Base-by-base conservation (phyloP, 2,888 invertebrate genomes). In the Agrotis segetum region DNA sequence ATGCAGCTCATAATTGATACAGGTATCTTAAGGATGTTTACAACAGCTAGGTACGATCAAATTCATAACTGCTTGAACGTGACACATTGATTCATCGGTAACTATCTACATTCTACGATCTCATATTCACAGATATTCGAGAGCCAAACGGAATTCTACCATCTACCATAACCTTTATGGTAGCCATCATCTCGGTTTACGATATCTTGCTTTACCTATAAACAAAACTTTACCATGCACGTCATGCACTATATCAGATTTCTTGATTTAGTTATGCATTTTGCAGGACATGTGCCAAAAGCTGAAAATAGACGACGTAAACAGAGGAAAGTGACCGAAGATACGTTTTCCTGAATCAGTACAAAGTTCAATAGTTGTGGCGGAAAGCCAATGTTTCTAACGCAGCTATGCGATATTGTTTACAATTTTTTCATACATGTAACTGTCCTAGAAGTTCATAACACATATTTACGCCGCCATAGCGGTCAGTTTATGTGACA, bases 351-450 rank as follows among this genome's bases (percentile, higher is more conserved):
- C 95, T 90, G 92, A 90, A 93, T 92, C 92, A 88, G 95, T 94
- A 90, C 95, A 94, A 95, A 95, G 96, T 95, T 94, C 95, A 92
- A 89, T 88, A 88, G 82, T 85, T 88, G 86, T 94, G 95, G 95
- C 95, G 87, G 63, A 81, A 87, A 88, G 95, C 96, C 95, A 95
- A 94, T 89, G 87, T 88, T 77, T 77, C 53, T 81, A 86, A 82
- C 73, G 77, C 89, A 89, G 88, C 88, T 87, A 86, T 81, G 82
- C 63, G 56, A 78, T 82, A 82, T 64, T 88, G 85, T 89, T 89
- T 89, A 88, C 85, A 77, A 76, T 79, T 85, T 82, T 83, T 82
- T 77, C 49, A 47, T 71, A 56, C 52, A 50, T 63, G 63, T 81
- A 82, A 81, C 79, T 75, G 81, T 79, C 66, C 17, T 52, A 46